Conservation (phyloP, 2,888 invertebrate genomes). For the Tolmerus cingulatus region DNA sequence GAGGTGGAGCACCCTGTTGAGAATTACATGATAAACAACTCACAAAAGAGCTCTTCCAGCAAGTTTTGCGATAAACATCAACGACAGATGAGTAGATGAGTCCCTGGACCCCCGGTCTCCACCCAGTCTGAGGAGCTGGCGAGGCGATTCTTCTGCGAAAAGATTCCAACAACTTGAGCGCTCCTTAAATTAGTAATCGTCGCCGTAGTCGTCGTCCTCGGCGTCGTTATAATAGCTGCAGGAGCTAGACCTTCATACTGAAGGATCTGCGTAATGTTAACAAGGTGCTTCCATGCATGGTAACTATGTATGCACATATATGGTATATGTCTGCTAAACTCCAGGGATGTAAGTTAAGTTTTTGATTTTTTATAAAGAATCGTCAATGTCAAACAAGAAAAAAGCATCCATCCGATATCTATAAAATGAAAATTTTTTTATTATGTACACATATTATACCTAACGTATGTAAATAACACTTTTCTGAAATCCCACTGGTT, state of each 20-base stretch:
- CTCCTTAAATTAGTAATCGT: background rate
- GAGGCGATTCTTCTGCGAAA: background rate
- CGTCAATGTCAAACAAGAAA: too few relatives aligned
- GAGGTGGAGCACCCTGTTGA: constrained; percentile 6
- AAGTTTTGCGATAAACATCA: constrained; percentile 33
- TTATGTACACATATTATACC: too few relatives aligned
- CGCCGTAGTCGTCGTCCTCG: background rate
- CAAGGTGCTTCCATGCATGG: background rate
- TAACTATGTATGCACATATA: too few relatives aligned
- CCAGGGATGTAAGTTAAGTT: too few relatives aligned
- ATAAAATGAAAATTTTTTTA: too few relatives aligned
- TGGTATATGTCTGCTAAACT: too few relatives aligned
- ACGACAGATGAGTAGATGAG: constrained; percentile 30
- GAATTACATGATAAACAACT: constrained; percentile 24
- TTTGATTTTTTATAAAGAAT: too few relatives aligned
- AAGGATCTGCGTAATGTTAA: background rate
- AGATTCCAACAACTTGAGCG: background rate
- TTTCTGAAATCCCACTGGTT: too few relatives aligned
- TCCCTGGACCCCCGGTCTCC: background rate
- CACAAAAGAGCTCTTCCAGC: constrained; percentile 24
- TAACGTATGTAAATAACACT: too few relatives aligned
- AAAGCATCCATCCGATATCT: too few relatives aligned
- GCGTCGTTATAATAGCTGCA: background rate
- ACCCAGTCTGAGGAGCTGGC: background rate
- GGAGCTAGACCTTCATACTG: background rate